Percentiles rank a stretch among this genome's conserved stretches.
These are phyloP conservation scores for Drosophila ficusphila DNA, from an alignment of 1,140 invertebrate species.

Conservation along the genomic window DNA sequence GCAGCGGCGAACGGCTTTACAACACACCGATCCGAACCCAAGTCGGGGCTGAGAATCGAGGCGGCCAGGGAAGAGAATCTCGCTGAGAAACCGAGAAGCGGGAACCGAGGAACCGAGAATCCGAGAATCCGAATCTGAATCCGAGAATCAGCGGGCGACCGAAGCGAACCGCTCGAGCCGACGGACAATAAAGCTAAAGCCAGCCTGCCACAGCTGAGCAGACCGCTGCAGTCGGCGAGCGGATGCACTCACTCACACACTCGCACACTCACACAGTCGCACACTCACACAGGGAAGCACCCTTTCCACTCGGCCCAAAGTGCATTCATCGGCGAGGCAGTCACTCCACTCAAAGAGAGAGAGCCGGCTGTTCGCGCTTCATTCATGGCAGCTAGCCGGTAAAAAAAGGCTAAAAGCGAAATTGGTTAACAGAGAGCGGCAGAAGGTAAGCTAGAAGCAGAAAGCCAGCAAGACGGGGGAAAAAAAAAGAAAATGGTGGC, in stretches of 20 bases:
- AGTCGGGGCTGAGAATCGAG: conserved; percentile 15
- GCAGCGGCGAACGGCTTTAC: conserved; percentile 28
- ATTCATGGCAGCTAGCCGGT: conserved; percentile 75
- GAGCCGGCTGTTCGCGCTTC: conserved; percentile 63
- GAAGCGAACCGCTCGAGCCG: conserved; percentile 80
- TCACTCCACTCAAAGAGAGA: conserved; percentile 11
- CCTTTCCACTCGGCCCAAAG: conserved; percentile 29
- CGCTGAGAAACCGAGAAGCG: conserved; percentile 4
- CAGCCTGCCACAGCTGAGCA: conserved; percentile 63
- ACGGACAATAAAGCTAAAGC: conserved; percentile 81
- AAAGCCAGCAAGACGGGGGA: conserved; percentile 10
- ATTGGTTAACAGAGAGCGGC: conserved; percentile 66
- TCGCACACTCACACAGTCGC: conserved; percentile 4
- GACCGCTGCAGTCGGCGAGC: conserved; percentile 31
- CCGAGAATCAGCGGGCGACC: conserved; percentile 70
- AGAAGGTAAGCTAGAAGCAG: conserved; percentile 1
- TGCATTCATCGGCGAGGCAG: conserved; percentile 39
- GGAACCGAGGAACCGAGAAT: not conserved
- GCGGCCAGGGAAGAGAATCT: too few relatives aligned
- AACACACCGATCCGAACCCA: conserved; percentile 26
- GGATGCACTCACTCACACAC: conserved; percentile 32
- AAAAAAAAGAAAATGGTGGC: conserved; percentile 76
- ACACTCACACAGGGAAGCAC: conserved; percentile 9
- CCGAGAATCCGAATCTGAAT: conserved; percentile 43
- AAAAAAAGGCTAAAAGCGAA: conserved; percentile 81